Evolutionary conservation across 2,888 invertebrate genomes (phyloP).

Genomic region (Phanerotoma sp.): DNA sequence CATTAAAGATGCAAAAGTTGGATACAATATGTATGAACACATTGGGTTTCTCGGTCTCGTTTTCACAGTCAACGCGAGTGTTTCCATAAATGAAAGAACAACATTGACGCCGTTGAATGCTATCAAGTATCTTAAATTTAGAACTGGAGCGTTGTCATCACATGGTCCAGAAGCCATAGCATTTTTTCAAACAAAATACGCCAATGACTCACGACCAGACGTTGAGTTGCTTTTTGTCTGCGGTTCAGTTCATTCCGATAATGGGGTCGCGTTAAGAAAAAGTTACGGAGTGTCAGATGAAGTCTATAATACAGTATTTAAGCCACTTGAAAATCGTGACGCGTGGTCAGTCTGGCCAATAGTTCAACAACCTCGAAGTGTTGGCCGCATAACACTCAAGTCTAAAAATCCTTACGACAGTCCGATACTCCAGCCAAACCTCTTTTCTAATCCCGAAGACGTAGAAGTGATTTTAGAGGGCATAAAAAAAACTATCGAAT

Average conservation of each 20-base stretch:
- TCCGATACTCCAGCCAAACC: conserved; percentile 78
- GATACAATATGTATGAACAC: conserved; percentile 70
- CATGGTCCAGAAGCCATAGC: conserved; percentile 58
- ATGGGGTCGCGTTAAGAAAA: conserved; percentile 52
- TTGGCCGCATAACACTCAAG: conserved; percentile 68
- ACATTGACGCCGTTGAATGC: conserved; percentile 43
- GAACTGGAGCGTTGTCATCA: conserved; percentile 52
- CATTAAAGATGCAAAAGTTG: conserved; percentile 67
- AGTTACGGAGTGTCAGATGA: conserved; percentile 53
- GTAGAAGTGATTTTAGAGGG: conserved; percentile 56
- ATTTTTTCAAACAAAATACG: conserved; percentile 57
- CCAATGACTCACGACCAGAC: conserved; percentile 47
- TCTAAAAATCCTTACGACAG: conserved; percentile 71
- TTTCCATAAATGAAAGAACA: conserved; percentile 59
- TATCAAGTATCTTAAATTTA: conserved; percentile 50
- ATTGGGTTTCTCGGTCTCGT: conserved; percentile 69
- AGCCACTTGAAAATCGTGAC: conserved; percentile 56
- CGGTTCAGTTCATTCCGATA: conserved; percentile 59
- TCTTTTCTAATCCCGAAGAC: conserved; percentile 66
- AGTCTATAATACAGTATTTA: conserved; percentile 56
- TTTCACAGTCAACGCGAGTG: conserved; percentile 64
- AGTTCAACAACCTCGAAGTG: conserved; percentile 72
- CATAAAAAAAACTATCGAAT: conserved; percentile 62
- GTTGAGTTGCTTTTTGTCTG: conserved; percentile 60
- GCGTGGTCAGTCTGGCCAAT: conserved; percentile 66